Base-by-base conservation (phyloP, 2,797 vertebrate genomes). In the Eospalax fontanierii region DNA sequence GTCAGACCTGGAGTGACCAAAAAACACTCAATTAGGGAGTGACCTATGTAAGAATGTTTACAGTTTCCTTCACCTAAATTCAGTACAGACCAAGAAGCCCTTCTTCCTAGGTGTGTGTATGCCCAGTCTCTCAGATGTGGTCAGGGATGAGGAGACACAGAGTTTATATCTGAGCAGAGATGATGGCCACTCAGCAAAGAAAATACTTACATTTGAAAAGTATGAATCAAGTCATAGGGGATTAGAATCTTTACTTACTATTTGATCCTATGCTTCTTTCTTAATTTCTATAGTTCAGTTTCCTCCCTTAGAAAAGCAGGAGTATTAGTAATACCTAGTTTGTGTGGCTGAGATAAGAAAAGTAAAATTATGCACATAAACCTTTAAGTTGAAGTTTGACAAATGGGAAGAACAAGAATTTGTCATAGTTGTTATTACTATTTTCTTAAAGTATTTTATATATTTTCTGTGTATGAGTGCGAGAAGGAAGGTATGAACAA, bases 201-300 rank as follows among this genome's bases (percentile, higher is more conserved):
- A 79, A 40, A 74, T 35, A 22, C 7, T 83, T 84, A 63, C 8
- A 86, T 95, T 43, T 90, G 73, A 76, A 22, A 12, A 68, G 1
- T 74, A n/a, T 26, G 33, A 79, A 57, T 63, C 24, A 79, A 40
- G 70, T 81, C 38, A 70, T 65, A 50, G 6, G 24, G 35, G 35
- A 16, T 75, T 84, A 80, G 40, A 46, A 75, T 59, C 33, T 16
- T 65, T 28, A 83, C 14, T 24, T 90, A 28, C 79, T 9, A 18
- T 90, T 80, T 76, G 80, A 71, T 7, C 24, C 12, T 35, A 24
- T 2, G 61, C 3, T 43, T 63, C 33, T 18, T 59, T 86, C n/a
- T 40, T 43, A 93, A 65, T 83, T 79, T 83, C 68, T 21, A 9
- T 79, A 87, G 78, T 68, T 91, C 33, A 40, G 2, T 81, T 95